Evolutionary conservation across 2,113 vertebrate species (phyloP).

Genomic region (Delphinus delphis): DNA sequence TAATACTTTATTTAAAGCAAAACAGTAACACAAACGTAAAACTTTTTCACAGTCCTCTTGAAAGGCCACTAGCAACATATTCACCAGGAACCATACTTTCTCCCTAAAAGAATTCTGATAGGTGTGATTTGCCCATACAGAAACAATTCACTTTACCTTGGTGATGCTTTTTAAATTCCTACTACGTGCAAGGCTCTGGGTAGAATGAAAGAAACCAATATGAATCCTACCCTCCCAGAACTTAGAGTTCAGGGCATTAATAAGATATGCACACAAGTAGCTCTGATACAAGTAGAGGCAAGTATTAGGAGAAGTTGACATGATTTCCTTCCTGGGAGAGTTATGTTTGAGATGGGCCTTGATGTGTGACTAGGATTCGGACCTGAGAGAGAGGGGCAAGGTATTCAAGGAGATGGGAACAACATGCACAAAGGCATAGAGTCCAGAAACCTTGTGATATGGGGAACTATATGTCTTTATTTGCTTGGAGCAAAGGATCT

Average conservation of each 20-base stretch:
- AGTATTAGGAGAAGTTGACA: not conserved
- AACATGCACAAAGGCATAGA: not conserved
- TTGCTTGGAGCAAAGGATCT: not conserved
- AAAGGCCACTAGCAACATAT: not conserved
- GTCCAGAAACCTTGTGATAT: not conserved
- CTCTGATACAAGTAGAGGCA: not conserved
- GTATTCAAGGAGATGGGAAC: not conserved
- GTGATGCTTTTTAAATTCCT: not conserved
- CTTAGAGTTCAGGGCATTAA: not conserved
- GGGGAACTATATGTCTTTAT: not conserved
- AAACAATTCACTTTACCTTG: constrained; percentile 2
- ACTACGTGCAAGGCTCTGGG: not conserved
- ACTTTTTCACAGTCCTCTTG: not conserved
- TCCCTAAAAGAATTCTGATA: not conserved
- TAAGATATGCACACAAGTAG: not conserved
- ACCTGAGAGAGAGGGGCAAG: not conserved
- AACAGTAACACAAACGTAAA: not conserved
- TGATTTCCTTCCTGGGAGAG: not conserved
- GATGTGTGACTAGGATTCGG: not conserved
- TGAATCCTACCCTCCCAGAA: not conserved
- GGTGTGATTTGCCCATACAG: not conserved
- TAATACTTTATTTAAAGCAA: not conserved
- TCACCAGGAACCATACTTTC: not conserved
- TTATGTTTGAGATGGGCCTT: not conserved
- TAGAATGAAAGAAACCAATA: not conserved